phyloP scores from a whole-genome alignment of 2,113 vertebrate genomes.

The Theristicus caerulescens region DNA sequence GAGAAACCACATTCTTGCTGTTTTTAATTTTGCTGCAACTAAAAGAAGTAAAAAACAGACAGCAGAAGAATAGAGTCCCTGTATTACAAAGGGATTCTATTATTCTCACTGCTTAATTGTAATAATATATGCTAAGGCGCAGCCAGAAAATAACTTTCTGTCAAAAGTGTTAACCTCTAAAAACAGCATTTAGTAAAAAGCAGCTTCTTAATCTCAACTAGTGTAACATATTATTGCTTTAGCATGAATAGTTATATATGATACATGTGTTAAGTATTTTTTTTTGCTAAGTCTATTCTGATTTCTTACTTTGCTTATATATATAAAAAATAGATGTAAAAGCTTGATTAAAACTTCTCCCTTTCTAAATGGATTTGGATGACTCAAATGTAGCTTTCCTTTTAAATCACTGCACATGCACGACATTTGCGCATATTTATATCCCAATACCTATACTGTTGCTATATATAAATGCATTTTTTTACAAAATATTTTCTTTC shows the following conservation, averaged over 20 bases:
- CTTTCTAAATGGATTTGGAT: neutral
- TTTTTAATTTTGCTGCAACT: neutral
- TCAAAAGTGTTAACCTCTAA: neutral
- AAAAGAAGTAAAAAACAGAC: neutral
- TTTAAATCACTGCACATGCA: neutral
- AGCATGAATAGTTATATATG: neutral
- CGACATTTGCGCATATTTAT: neutral
- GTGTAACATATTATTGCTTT: neutral
- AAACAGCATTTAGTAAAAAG: neutral
- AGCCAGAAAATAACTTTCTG: neutral
- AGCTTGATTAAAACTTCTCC: neutral
- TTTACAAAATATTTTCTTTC: neutral
- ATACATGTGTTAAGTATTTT: neutral
- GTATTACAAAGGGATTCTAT: neutral
- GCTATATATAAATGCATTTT: neutral
- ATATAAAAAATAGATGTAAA: neutral
- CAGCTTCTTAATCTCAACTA: neutral
- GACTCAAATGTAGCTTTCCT: neutral
- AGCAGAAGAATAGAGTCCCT: neutral
- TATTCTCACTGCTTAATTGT: conserved; percentile 1
- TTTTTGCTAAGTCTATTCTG: neutral
- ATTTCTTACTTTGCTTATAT: neutral
- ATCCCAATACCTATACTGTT: neutral
- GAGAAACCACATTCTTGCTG: neutral
- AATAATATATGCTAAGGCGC: neutral